Conservation (phyloP, 2,797 vertebrate species). For the Coluber constrictor region DNA sequence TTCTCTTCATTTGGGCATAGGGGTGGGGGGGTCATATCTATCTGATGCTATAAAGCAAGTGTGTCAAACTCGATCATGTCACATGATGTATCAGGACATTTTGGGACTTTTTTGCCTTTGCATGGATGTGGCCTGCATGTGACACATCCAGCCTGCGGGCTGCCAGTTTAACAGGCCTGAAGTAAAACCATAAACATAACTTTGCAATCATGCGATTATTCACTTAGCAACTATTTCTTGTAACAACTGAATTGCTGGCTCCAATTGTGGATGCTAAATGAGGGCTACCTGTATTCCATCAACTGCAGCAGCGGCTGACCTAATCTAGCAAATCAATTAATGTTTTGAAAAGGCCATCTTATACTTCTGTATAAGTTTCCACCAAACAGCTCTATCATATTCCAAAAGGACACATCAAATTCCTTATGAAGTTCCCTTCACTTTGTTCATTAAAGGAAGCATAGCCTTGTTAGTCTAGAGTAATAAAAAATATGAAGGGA, state of each 20-base stretch:
- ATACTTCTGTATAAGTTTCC: background rate
- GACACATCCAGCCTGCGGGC: fast-evolving
- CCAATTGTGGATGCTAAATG: background rate
- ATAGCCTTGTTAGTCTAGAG: background rate
- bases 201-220: background rate
- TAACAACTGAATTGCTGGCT: background rate
- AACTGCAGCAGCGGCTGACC: background rate
- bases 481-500: background rate
- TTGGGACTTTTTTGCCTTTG: no score
- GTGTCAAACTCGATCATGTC: no score
- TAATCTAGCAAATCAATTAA: background rate
- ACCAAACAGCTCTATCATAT: background rate
- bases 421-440: background rate
- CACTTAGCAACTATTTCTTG: background rate
- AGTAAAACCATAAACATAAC: background rate
- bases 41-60: background rate
- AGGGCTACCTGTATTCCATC: background rate
- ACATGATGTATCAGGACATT: no score
- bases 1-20: background rate
- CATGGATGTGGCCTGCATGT: no score
- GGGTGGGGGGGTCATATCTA: background rate
- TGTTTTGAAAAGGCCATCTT: background rate
- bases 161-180: no score
- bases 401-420: background rate
- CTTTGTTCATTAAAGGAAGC: background rate